Evolutionary conservation across 2,113 vertebrate genomes (phyloP).

Genomic region (Ivindomyrus marchei): DNA sequence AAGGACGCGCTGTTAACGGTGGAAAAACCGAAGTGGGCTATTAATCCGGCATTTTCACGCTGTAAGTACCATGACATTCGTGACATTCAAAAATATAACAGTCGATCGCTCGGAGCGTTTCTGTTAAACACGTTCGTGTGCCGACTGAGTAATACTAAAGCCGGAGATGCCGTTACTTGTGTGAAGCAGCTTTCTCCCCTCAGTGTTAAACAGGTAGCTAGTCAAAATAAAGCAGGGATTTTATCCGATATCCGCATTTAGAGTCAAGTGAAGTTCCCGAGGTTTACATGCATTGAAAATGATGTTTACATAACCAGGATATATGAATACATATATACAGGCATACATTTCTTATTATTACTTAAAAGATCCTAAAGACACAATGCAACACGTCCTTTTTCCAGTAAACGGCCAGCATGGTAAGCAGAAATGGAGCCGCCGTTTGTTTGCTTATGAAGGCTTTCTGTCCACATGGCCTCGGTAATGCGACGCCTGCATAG

Average conservation of each 20-base stretch:
- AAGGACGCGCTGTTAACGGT: neutral
- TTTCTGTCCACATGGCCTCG: too few species aligned
- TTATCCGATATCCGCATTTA: neutral
- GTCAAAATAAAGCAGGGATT: neutral
- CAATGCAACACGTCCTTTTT: neutral
- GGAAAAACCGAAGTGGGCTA: neutral
- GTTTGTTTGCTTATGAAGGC: neutral
- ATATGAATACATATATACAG: neutral
- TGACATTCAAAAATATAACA: neutral
- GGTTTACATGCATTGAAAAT: neutral
- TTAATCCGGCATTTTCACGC: neutral
- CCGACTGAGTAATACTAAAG: neutral
- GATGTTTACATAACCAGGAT: neutral
- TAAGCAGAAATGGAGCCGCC: neutral
- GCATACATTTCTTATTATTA: neutral
- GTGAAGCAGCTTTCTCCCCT: neutral
- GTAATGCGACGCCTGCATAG: too few species aligned
- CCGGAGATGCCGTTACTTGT: neutral
- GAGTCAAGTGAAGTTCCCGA: neutral
- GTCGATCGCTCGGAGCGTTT: neutral
- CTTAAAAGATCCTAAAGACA: neutral
- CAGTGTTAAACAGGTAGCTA: neutral
- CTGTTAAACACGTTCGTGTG: neutral
- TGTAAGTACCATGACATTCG: neutral
- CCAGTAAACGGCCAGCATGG: neutral